phyloP scores from a whole-genome alignment of 2,113 vertebrate genomes.

The Osmerus eperlanus region DNA sequence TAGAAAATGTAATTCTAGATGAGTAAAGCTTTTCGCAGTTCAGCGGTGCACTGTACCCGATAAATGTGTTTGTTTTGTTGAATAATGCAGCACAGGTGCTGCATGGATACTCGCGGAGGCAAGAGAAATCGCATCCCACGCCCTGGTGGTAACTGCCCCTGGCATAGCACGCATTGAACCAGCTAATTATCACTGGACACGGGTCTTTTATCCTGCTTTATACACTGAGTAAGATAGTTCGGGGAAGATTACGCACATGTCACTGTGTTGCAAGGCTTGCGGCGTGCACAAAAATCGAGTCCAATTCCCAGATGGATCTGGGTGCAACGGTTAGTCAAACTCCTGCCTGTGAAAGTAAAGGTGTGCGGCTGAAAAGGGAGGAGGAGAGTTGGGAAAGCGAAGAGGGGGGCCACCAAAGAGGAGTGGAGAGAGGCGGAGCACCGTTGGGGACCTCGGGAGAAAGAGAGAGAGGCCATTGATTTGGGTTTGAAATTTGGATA shows the following conservation, averaged over 20 bases:
- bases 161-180: not conserved
- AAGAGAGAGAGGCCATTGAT: slow-evolving; percentile 23
- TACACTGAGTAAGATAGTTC: too few species aligned
- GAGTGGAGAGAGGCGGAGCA: slow-evolving; percentile 13
- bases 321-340: not conserved
- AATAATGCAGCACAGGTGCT: not conserved
- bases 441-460: slow-evolving; percentile 1
- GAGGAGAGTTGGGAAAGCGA: not conserved
- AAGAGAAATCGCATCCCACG: not conserved
- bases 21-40: not conserved
- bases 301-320: not conserved
- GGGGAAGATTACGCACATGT: too few species aligned
- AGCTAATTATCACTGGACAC: not conserved
- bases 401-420: not conserved
- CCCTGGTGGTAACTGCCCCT: not conserved
- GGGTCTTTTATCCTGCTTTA: not conserved
- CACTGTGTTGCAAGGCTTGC: too few species aligned
- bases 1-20: too few species aligned
- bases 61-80: not conserved
- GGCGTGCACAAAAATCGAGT: too few species aligned
- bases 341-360: not conserved
- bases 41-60: not conserved
- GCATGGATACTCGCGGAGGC: not conserved
- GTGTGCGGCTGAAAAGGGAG: not conserved
- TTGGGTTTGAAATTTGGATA: slow-evolving; percentile 20